Conservation (phyloP, 2,888 invertebrate species). For the Hyposoter didymator region DNA sequence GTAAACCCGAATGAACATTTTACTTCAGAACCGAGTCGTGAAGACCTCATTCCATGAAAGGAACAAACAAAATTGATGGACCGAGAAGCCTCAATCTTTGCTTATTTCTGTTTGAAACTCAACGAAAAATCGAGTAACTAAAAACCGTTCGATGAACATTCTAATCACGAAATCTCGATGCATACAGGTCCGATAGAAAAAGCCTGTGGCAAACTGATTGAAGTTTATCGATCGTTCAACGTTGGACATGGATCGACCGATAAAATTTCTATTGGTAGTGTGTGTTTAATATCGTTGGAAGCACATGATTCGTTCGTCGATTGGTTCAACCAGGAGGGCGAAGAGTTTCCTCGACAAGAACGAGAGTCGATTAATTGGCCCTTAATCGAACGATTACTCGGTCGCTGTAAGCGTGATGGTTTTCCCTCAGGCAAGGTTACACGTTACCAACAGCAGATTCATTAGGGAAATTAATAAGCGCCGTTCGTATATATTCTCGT, state of each 20-base stretch:
- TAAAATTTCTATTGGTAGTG: conserved; percentile 24
- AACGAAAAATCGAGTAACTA: background rate
- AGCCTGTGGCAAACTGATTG: conserved; percentile 18
- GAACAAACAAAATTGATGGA: background rate
- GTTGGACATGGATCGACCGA: conserved; percentile 12
- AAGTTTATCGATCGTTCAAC: conserved; percentile 37
- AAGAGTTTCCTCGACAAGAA: conserved; percentile 50
- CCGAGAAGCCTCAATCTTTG: background rate
- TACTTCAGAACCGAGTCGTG: background rate
- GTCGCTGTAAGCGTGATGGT: conserved; percentile 59
- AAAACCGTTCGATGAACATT: conserved; percentile 3
- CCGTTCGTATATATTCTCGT: conserved; percentile 42
- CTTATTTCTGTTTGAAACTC: background rate
- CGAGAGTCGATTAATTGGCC: conserved; percentile 75
- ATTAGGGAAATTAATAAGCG: conserved; percentile 77
- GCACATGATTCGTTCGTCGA: conserved; percentile 48
- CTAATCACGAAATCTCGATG: background rate
- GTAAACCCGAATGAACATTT: conserved; percentile 8
- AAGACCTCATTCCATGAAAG: conserved; percentile 5
- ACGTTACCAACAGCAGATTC: conserved; percentile 70
- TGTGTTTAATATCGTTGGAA: conserved; percentile 19
- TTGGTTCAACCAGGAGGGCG: conserved; percentile 32
- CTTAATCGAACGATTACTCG: conserved; percentile 75
- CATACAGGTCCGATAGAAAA: conserved; percentile 5
- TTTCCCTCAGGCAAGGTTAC: conserved; percentile 56